Percentiles rank a stretch among this genome's conserved stretches.
phyloP scores from a whole-genome alignment of 2,797 vertebrate genomes.

The Picus viridis region DNA sequence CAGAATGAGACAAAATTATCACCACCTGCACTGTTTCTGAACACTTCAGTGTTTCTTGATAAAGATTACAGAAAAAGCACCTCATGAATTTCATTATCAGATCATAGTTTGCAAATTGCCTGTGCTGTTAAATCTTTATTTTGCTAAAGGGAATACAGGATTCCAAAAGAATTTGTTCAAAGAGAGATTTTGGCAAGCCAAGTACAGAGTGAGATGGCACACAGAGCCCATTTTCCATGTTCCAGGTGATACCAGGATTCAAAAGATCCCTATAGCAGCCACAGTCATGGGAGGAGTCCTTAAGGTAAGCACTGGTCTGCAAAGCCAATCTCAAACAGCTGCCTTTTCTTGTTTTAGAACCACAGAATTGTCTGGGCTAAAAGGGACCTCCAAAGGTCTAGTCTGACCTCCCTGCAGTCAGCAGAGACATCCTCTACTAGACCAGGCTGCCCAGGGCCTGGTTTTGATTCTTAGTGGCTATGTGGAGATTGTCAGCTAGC shows the following conservation, averaged over 20 bases:
- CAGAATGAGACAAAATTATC: background rate
- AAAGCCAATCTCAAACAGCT: background rate
- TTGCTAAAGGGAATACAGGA: background rate
- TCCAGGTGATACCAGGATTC: background rate
- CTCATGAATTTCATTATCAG: background rate
- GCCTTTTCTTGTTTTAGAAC: background rate
- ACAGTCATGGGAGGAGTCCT: background rate
- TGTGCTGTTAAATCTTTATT: background rate
- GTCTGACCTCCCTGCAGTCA: too few relatives aligned
- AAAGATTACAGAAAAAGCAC: background rate
- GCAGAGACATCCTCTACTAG: too few relatives aligned
- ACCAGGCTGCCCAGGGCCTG: too few relatives aligned
- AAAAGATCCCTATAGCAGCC: background rate
- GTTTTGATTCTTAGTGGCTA: background rate
- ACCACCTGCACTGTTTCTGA: background rate
- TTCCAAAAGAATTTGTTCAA: background rate
- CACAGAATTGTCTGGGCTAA: too few relatives aligned
- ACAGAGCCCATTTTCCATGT: accelerated
- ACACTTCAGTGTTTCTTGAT: background rate
- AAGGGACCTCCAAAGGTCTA: too few relatives aligned
- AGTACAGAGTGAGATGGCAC: background rate
- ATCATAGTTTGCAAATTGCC: background rate
- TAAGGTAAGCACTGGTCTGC: background rate
- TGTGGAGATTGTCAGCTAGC: accelerated
- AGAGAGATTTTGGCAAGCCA: background rate